Conservation (phyloP, 2,113 vertebrate species). For the Sphyrna mokarran region DNA sequence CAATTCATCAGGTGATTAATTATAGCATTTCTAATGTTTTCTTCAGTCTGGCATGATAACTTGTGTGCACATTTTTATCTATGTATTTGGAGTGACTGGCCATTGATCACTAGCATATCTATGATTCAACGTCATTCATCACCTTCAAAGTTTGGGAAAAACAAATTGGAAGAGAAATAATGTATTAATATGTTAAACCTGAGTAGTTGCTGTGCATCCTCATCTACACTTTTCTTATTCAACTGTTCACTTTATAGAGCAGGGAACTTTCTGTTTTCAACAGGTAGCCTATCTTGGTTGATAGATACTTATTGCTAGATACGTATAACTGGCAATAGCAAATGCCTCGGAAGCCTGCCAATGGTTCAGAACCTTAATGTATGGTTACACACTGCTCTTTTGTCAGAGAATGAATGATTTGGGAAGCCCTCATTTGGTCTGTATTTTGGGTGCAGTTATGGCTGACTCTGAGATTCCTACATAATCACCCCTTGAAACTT, state of each 20-base stretch:
- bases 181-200: not conserved
- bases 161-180: not conserved
- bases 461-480: constrained; percentile 11
- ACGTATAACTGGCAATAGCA: constrained; percentile 1
- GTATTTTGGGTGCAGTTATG: not conserved
- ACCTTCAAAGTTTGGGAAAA: not conserved
- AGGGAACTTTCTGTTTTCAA: not conserved
- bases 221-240: not conserved
- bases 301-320: not conserved
- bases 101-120: not conserved
- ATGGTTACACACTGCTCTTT: not conserved
- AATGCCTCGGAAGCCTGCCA: not conserved
- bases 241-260: not conserved
- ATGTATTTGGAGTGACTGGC: not conserved
- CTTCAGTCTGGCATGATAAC: not conserved
- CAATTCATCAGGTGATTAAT: not conserved
- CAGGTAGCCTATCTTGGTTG: not conserved
- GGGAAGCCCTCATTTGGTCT: not conserved
- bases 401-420: constrained; percentile 12
- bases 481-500: not conserved
- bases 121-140: not conserved
- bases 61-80: not conserved
- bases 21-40: not conserved
- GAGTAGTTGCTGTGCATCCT: not conserved
- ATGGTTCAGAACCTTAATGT: not conserved